Evolutionary conservation across 2,113 vertebrate genomes (phyloP).

Genomic region (Cinclus mexicanus): DNA sequence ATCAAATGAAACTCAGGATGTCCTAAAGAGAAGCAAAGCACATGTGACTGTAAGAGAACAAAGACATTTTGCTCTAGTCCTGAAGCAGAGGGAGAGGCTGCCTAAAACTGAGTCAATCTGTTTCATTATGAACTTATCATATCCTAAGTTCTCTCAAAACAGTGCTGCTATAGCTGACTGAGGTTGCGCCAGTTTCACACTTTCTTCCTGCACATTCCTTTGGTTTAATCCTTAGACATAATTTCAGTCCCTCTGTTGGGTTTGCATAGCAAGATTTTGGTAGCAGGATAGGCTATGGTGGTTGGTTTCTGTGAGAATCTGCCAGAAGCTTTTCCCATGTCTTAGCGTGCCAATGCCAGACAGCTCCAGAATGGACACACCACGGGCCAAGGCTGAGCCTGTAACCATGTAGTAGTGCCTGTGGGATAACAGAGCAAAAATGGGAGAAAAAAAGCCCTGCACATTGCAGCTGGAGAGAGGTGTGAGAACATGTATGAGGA

Average conservation of each 20-base stretch:
- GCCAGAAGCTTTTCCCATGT: not conserved
- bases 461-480: not conserved
- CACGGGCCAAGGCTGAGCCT: not conserved
- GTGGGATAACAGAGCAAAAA: not conserved
- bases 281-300: not conserved
- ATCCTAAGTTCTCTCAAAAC: not conserved
- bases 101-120: not conserved
- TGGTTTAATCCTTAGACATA: not conserved
- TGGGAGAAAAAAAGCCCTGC: not conserved
- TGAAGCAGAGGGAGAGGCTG: not conserved
- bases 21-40: not conserved
- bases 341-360: not conserved
- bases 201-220: not conserved
- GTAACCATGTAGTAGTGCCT: accelerated
- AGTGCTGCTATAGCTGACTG: not conserved
- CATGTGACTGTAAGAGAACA: not conserved
- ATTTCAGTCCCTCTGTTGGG: not conserved
- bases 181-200: not conserved
- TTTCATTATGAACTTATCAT: not conserved
- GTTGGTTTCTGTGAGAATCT: not conserved
- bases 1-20: not conserved
- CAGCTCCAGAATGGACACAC: not conserved
- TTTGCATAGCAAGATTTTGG: not conserved
- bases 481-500: not conserved
- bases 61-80: not conserved